Conservation (phyloP, 2,113 vertebrate species). For the Montifringilla adamsi region DNA sequence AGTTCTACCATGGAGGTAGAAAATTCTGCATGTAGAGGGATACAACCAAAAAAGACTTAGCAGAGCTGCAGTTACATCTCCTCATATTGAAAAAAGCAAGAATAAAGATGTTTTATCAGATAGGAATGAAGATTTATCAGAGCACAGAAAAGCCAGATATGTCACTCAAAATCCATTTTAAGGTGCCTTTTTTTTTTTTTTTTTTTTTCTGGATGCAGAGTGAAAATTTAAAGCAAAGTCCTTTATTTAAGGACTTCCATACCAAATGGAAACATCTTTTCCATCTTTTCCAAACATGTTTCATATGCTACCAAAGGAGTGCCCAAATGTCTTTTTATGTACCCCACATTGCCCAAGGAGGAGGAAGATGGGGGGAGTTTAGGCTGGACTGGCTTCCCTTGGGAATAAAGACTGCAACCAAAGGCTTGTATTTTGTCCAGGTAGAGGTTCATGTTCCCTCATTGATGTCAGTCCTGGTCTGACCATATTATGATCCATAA, state of each 20-base stretch:
- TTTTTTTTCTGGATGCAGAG: not conserved
- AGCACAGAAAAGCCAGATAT: not conserved
- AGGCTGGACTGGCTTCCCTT: not conserved
- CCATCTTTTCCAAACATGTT: not conserved
- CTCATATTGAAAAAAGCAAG: not conserved
- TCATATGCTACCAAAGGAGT: not conserved
- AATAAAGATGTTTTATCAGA: not conserved
- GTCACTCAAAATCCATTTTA: not conserved
- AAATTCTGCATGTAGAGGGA: not conserved
- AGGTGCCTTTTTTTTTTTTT: not conserved
- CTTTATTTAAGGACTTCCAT: not conserved
- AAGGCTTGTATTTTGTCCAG: not conserved
- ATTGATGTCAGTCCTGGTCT: not conserved
- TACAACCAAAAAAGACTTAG: not conserved
- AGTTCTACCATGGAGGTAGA: not conserved
- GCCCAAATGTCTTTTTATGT: not conserved
- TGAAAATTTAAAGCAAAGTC: not conserved
- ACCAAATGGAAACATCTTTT: not conserved
- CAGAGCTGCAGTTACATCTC: not conserved
- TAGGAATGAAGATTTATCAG: not conserved
- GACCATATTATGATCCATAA: not conserved
- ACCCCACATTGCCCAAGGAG: not conserved
- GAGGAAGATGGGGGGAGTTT: not conserved
- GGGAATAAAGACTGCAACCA: not conserved
- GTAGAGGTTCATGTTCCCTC: not conserved